Evolutionary conservation across 2,113 vertebrate genomes (phyloP).

Genomic region (Semnornis frantzii): DNA sequence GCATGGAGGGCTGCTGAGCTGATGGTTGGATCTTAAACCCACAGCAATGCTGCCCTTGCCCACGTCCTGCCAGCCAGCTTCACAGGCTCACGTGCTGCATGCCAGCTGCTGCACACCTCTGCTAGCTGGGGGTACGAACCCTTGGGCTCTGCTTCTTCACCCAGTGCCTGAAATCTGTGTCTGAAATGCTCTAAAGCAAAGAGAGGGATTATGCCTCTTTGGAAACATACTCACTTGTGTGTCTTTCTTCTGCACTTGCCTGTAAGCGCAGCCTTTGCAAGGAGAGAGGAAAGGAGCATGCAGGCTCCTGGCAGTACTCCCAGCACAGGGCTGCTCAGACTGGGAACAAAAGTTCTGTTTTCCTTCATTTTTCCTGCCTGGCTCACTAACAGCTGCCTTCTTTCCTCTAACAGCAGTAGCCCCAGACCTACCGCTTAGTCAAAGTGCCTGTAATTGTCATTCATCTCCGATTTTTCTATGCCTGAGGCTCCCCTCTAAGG

Average conservation of each 20-base stretch:
- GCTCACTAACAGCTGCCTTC: neutral
- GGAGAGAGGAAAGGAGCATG: neutral
- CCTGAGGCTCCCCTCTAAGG: neutral
- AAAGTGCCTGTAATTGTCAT: neutral
- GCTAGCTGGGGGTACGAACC: neutral
- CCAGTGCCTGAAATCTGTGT: neutral
- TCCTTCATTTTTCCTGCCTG: constrained; percentile 10
- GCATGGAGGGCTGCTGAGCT: neutral
- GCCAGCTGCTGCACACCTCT: neutral
- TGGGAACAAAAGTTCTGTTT: constrained; percentile 34
- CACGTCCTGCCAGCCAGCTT: neutral
- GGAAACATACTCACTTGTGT: neutral
- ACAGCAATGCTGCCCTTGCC: neutral
- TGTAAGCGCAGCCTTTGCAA: neutral
- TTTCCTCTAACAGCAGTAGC: neutral
- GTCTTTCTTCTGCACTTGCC: neutral
- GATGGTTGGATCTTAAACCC: neutral
- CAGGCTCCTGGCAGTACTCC: constrained; percentile 32
- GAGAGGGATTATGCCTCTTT: neutral
- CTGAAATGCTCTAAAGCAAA: neutral
- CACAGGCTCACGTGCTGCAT: rapidly evolving
- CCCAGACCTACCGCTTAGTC: neutral
- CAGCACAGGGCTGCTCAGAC: neutral
- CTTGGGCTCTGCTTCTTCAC: neutral
- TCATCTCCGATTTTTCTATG: neutral